Evolutionary conservation across 2,797 vertebrate genomes (phyloP).

Genomic region (Rhinoraja longicauda): DNA sequence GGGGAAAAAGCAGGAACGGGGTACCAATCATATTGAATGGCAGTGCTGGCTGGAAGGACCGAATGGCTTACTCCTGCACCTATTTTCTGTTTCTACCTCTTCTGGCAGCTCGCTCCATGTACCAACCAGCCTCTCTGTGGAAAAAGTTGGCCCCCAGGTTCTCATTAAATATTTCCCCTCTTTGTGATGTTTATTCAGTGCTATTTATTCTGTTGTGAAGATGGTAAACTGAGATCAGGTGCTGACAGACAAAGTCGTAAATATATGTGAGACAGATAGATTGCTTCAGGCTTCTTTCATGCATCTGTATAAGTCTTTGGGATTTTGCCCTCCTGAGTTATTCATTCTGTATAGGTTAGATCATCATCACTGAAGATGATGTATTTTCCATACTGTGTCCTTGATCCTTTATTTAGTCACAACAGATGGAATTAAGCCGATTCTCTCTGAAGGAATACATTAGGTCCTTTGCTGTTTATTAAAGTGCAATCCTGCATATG

Average conservation of each 20-base stretch:
- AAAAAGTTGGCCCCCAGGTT: too few relatives aligned
- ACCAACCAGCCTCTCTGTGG: too few relatives aligned
- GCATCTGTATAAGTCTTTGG: slow-evolving; percentile 26
- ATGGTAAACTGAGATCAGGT: neutral
- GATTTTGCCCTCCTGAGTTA: neutral
- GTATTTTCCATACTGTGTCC: neutral
- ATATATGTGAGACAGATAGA: neutral
- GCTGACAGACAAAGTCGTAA: neutral
- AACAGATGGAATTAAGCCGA: slow-evolving; percentile 20
- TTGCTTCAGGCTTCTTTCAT: neutral
- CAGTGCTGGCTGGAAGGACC: too few relatives aligned
- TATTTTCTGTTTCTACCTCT: too few relatives aligned
- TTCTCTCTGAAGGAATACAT: neutral
- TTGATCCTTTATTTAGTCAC: neutral
- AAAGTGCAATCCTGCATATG: neutral
- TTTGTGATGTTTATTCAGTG: neutral
- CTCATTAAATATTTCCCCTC: too few relatives aligned
- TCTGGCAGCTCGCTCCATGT: too few relatives aligned
- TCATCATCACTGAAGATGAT: neutral
- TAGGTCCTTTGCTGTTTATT: neutral
- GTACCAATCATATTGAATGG: too few relatives aligned
- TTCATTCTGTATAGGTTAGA: slow-evolving; percentile 27
- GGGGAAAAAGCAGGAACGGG: too few relatives aligned
- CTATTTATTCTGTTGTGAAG: neutral
- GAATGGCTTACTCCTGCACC: too few relatives aligned